phyloP scores from a whole-genome alignment of 2,888 invertebrate species.

The Lithophane leautieri region DNA sequence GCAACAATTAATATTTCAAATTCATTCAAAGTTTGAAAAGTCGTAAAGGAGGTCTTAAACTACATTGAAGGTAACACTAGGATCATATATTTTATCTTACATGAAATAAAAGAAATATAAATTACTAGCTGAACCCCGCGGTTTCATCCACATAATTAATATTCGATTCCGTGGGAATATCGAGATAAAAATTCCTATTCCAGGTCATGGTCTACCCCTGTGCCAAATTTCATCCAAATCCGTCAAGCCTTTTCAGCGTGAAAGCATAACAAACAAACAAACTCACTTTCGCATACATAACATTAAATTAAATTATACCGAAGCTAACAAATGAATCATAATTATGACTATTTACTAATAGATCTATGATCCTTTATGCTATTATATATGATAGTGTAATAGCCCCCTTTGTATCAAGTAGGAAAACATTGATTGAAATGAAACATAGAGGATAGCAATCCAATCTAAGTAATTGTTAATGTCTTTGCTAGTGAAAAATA shows the following conservation, averaged over 20 bases:
- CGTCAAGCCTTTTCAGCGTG: too few relatives aligned
- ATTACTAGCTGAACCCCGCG: too few relatives aligned
- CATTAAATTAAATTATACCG: too few relatives aligned
- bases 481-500: constrained; percentile 1
- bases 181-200: too few relatives aligned
- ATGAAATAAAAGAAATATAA: background rate
- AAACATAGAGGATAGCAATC: background rate
- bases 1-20: background rate
- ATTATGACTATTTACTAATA: background rate
- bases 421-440: background rate
- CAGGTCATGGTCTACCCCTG: too few relatives aligned
- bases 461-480: background rate
- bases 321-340: background rate
- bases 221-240: too few relatives aligned
- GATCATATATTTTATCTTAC: too few relatives aligned
- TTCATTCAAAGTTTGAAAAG: background rate
- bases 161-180: too few relatives aligned
- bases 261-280: too few relatives aligned
- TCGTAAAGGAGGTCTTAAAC: background rate
- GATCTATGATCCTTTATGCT: background rate
- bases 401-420: background rate
- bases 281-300: too few relatives aligned
- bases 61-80: too few relatives aligned
- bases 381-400: background rate
- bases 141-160: too few relatives aligned